phyloP scores from a whole-genome alignment of 1,140 invertebrate species.

The Drosophila parabipectinata region DNA sequence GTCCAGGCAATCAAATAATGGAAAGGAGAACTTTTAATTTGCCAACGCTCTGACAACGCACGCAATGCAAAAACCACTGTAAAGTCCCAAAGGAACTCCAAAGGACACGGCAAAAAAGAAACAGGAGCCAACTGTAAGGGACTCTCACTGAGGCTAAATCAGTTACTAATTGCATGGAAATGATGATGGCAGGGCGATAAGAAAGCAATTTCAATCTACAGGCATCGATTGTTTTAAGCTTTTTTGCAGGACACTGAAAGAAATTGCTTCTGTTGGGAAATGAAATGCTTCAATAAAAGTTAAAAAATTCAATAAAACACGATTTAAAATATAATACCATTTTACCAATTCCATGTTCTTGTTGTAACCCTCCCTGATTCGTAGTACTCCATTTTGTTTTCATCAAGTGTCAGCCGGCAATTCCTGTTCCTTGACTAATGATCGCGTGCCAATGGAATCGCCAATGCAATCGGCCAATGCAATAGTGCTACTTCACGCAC shows the following conservation, averaged over 20 bases:
- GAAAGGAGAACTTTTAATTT: slow-evolving; percentile 70
- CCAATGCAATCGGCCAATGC: slow-evolving; percentile 58
- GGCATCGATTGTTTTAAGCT: slow-evolving; percentile 1
- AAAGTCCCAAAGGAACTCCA: slow-evolving; percentile 15
- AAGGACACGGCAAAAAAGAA: slow-evolving; percentile 14
- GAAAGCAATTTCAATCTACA: slow-evolving; percentile 35
- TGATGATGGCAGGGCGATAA: slow-evolving; percentile 25
- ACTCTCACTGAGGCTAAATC: slow-evolving; percentile 22
- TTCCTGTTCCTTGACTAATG: slow-evolving; percentile 68
- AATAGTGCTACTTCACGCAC: slow-evolving; percentile 60
- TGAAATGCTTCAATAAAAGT: too few species aligned
- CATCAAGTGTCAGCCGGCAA: slow-evolving; percentile 55
- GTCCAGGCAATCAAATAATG: slow-evolving; percentile 56
- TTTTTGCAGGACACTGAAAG: neutral
- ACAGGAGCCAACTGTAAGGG: slow-evolving; percentile 1
- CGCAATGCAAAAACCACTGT: slow-evolving; percentile 36
- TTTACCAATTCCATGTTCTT: neutral
- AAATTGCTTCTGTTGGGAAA: neutral
- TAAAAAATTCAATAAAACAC: too few species aligned
- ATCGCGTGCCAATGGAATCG: slow-evolving; percentile 68
- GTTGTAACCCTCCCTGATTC: neutral
- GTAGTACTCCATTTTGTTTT: slow-evolving; percentile 38
- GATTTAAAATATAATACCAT: too few species aligned
- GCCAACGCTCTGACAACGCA: slow-evolving; percentile 53
- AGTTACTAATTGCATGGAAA: slow-evolving; percentile 49